Evolutionary conservation across 2,888 invertebrate species (phyloP).

Genomic region (Agriopis marginaria): DNA sequence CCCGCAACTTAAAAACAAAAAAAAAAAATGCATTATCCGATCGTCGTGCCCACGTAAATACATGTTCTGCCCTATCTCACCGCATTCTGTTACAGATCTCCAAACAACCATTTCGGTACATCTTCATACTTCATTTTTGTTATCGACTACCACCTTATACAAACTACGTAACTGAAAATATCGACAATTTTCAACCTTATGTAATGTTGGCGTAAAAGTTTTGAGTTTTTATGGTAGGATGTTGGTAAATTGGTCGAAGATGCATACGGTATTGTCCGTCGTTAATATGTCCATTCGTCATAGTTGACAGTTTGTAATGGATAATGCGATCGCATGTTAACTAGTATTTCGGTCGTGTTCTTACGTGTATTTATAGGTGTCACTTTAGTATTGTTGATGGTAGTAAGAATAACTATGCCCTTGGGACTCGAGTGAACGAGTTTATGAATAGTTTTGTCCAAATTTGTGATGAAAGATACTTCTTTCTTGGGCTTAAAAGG

Average conservation of each 20-base stretch:
- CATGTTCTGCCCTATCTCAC: conserved; percentile 71
- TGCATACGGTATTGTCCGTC: conserved; percentile 64
- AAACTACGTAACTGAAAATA: conserved; percentile 21
- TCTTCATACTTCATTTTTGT: conserved; percentile 61
- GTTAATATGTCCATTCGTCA: conserved; percentile 76
- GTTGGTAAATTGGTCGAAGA: conserved; percentile 29
- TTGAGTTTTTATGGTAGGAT: background rate
- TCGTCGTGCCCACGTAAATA: conserved; percentile 73
- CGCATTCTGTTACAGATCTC: conserved; percentile 72
- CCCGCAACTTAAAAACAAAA: conserved; percentile 58
- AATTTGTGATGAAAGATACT: conserved; percentile 29
- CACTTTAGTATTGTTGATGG: conserved; percentile 45
- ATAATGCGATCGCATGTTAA: conserved; percentile 70
- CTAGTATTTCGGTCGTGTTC: conserved; percentile 46
- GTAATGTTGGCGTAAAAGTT: background rate
- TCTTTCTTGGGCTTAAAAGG: conserved; percentile 16
- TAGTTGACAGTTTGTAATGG: conserved; percentile 74
- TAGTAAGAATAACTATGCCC: conserved; percentile 36
- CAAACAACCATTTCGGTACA: conserved; percentile 59
- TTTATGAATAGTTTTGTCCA: conserved; percentile 41
- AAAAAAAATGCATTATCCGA: conserved; percentile 65
- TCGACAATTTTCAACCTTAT: conserved; percentile 46
- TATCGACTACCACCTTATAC: conserved; percentile 40
- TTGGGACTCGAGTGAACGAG: conserved; percentile 39
- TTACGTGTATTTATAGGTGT: conserved; percentile 47